Evolutionary conservation across 2,888 invertebrate genomes (phyloP).

Genomic region (Ophioninae sp.): DNA sequence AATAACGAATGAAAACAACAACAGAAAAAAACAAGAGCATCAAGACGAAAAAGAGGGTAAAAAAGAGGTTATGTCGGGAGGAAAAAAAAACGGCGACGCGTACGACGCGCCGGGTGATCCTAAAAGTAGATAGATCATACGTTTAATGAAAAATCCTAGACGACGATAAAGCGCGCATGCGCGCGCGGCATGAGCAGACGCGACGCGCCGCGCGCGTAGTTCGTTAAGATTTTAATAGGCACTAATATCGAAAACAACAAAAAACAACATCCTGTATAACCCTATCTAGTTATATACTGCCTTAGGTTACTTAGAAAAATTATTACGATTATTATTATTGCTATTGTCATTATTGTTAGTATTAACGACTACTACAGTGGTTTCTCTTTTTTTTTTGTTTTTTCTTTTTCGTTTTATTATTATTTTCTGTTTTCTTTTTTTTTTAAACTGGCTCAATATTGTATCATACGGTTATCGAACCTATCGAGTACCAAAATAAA

Average conservation of each 20-base stretch:
- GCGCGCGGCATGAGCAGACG: not conserved
- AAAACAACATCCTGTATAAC: slow-evolving; percentile 72
- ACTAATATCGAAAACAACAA: slow-evolving; percentile 67
- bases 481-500: slow-evolving; percentile 80
- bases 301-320: slow-evolving; percentile 79
- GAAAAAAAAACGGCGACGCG: slow-evolving; percentile 32
- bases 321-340: slow-evolving; percentile 75
- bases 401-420: slow-evolving; percentile 52
- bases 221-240: slow-evolving; percentile 77
- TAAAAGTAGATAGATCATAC: slow-evolving; percentile 63
- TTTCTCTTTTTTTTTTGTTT: slow-evolving; percentile 58
- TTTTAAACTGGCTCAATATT: slow-evolving; percentile 79
- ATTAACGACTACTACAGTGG: slow-evolving; percentile 69
- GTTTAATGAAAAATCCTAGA: not conserved
- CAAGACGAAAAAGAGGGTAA: too few species aligned
- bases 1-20: slow-evolving; percentile 2
- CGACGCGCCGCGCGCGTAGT: slow-evolving; percentile 65
- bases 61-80: not conserved
- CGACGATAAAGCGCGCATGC: not conserved
- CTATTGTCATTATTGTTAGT: slow-evolving; percentile 68
- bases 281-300: slow-evolving; percentile 73
- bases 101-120: slow-evolving; percentile 68
- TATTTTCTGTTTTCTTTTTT: slow-evolving; percentile 66
- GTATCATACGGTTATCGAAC: slow-evolving; percentile 79
- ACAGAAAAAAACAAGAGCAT: not conserved